These are phyloP conservation scores for Morelia viridis DNA, from an alignment of 2,797 vertebrate genomes.

Conservation along the genomic window DNA sequence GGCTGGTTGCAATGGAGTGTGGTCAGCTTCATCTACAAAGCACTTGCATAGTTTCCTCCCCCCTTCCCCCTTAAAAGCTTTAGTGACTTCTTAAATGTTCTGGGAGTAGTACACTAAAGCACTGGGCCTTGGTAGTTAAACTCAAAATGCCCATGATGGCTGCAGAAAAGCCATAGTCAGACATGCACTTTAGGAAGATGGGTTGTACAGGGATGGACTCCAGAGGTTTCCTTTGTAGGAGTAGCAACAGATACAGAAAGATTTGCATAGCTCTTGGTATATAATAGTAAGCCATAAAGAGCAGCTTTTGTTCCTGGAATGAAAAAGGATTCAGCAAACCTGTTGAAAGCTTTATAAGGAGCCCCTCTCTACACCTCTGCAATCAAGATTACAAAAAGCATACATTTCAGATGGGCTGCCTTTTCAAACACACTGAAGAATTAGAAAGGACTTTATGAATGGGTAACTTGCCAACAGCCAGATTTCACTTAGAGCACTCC, in stretches of 20 bases:
- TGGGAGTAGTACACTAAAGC: conserved; percentile 74
- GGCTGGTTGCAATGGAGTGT: conserved; percentile 82
- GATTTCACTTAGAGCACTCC: not conserved
- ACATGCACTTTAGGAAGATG: conserved; percentile 74
- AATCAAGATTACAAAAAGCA: not conserved
- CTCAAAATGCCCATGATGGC: conserved; percentile 71
- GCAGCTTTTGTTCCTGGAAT: conserved; percentile 30
- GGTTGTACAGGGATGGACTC: conserved; percentile 69
- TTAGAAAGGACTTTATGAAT: not conserved
- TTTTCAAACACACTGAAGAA: not conserved
- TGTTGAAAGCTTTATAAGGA: not conserved
- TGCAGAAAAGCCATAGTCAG: conserved; percentile 72
- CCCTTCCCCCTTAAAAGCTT: conserved; percentile 77
- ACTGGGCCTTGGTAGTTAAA: conserved; percentile 77
- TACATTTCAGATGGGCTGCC: not conserved
- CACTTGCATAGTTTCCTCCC: conserved; percentile 62
- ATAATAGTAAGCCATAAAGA: conserved; percentile 36
- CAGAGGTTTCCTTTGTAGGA: conserved; percentile 67
- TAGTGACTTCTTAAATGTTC: conserved; percentile 72
- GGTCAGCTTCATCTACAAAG: conserved; percentile 71
- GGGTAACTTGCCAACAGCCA: not conserved
- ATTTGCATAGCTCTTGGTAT: conserved; percentile 43
- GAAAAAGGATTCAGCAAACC: not conserved
- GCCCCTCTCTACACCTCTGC: not conserved
- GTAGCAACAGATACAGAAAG: conserved; percentile 55